Evolutionary conservation across 2,113 vertebrate species (phyloP), one percentile per base, ranked within the genome.

Genomic region (Sinocyclocheilus maitianheensis): DNA sequence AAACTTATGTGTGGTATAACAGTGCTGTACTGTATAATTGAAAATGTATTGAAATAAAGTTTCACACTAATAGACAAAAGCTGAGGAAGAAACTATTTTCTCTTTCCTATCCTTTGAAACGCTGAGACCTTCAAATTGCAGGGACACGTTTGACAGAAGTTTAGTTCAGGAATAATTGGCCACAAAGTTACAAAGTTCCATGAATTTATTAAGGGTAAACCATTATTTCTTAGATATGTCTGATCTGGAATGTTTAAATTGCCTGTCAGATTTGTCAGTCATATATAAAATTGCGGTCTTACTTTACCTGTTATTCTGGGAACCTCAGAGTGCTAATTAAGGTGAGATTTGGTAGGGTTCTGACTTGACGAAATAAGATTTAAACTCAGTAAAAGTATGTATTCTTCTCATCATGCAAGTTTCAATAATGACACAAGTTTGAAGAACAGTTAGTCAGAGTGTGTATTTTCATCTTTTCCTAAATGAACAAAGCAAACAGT

Each of bases 211-310:
- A 72, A 55, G 30, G 22, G 26, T 55, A 83, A 53, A 71, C 26
- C 65, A 40, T 81, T 81, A 67, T 83, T 83, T 82, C 80, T 34
- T 16, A 53, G 46, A 83, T 71, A 71, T 67, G 2, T 82, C 22
- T 81, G 60, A 81, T 65, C 58, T 26, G 7, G 62, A 51, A 69
- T 37, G 63, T 51, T 72, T 83, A 71, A 71, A 83, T 83, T 83
- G 81, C 62, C 65, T 83, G 81, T 69, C 63, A 69, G 30, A 83
- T 72, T 53, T 82, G 62, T 69, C 80, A 51, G 80, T 24, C 11
- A 82, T 82, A 30, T 30, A 22, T 26, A 69, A 43, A 46, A 81
- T 48, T 20, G 20, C 0, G 2, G 37, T 67, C 40, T 65, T 67
- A 40, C 14, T 67, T 67, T 81, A 65, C 37, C 60, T 63, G 34